Percentiles rank a stretch among this genome's conserved stretches.
phyloP scores from a whole-genome alignment of 2,113 vertebrate species.

The Ophthalmotilapia sp. region DNA sequence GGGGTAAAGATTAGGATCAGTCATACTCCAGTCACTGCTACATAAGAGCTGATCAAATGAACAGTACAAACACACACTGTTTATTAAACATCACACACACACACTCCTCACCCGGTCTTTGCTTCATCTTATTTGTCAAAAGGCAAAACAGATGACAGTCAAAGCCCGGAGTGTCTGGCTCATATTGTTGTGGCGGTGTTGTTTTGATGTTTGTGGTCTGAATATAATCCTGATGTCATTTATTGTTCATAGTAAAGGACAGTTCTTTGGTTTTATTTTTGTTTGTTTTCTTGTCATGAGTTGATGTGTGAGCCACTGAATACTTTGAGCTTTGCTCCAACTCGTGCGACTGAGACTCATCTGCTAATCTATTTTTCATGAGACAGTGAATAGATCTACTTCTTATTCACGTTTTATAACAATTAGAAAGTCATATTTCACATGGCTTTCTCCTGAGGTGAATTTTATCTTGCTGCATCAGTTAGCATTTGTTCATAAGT shows the following conservation, averaged over 20 bases:
- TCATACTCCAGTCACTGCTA: neutral
- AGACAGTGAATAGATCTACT: neutral
- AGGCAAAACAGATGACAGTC: constrained; percentile 32
- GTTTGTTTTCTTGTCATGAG: neutral
- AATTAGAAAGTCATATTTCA: neutral
- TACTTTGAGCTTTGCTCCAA: neutral
- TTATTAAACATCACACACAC: neutral
- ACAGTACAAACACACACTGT: constrained; percentile 23
- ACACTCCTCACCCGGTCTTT: neutral
- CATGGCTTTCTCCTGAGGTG: neutral
- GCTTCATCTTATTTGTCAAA: constrained; percentile 29
- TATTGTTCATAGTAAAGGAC: neutral
- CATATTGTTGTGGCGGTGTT: constrained; percentile 1
- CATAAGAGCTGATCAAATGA: constrained; percentile 28
- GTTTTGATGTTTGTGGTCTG: constrained; percentile 26
- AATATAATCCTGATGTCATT: constrained; percentile 18
- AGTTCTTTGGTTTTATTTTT: neutral
- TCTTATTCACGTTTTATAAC: neutral
- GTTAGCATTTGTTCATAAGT: neutral
- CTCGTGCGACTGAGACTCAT: neutral
- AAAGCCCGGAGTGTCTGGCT: constrained; percentile 1
- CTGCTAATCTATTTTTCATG: neutral
- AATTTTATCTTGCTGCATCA: neutral
- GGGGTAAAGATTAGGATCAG: constrained; percentile 25
- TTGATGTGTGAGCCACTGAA: neutral